Evolutionary conservation across 2,888 invertebrate genomes (phyloP).

Genomic region (Steinernema carpocapsae): DNA sequence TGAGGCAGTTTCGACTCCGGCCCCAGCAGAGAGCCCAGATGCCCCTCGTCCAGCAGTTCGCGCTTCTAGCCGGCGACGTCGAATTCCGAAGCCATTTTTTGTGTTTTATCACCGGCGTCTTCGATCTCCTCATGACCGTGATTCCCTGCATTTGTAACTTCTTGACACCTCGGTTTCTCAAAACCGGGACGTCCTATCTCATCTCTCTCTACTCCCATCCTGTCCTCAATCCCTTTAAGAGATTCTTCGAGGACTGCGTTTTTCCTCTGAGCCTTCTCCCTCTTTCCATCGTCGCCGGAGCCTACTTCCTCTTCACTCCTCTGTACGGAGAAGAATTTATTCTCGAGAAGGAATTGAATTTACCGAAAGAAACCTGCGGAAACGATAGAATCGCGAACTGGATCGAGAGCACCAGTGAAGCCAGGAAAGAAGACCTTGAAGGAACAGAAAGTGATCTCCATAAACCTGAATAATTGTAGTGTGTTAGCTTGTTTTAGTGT

Average conservation of each 20-base stretch:
- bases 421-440: too few species aligned
- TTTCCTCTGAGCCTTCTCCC: background rate
- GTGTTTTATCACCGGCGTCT: background rate
- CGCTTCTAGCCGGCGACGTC: background rate
- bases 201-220: background rate
- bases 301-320: background rate
- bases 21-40: background rate
- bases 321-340: background rate
- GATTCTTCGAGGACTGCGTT: background rate
- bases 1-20: too few species aligned
- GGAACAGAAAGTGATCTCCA: too few species aligned
- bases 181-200: background rate
- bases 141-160: too few species aligned
- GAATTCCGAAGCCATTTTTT: background rate
- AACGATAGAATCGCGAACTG: too few species aligned
- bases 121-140: background rate
- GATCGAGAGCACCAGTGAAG: too few species aligned
- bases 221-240: slow-evolving; percentile 6
- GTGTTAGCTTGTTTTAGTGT: too few species aligned
- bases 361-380: too few species aligned
- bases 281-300: background rate
- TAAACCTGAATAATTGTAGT: too few species aligned
- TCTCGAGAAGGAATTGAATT: background rate
- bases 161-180: background rate
- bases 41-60: slow-evolving; percentile 24